These are phyloP conservation scores for Ctenopoma kingsleyae DNA, from an alignment of 2,797 vertebrate species.

Conservation along the genomic window DNA sequence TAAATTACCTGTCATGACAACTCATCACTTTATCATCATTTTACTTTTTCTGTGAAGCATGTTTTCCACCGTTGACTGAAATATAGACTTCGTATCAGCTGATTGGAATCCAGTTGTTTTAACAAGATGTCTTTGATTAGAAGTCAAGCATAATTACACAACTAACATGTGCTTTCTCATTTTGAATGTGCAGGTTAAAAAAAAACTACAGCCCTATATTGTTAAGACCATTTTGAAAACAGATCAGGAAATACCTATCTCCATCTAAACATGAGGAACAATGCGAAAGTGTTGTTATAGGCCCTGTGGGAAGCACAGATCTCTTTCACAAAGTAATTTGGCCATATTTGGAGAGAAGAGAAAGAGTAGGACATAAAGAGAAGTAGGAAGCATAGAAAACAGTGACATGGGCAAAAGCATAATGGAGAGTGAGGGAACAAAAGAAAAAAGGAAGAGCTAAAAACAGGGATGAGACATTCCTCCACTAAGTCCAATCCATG, in stretches of 20 bases:
- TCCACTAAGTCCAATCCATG: neutral
- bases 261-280: constrained; percentile 21
- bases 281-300: constrained; percentile 29
- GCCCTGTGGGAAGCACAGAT: constrained; percentile 14
- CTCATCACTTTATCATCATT: constrained; percentile 24
- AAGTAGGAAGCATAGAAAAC: neutral
- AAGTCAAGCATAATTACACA: constrained; percentile 23
- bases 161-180: neutral
- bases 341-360: constrained; percentile 51
- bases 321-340: constrained; percentile 21
- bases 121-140: constrained; percentile 38
- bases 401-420: neutral
- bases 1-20: constrained; percentile 40
- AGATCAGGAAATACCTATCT: constrained; percentile 7
- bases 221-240: constrained; percentile 13
- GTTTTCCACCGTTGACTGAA: constrained; percentile 32
- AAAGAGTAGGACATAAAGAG: constrained; percentile 21
- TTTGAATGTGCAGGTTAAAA: neutral
- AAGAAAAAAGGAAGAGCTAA: neutral
- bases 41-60: constrained; percentile 44
- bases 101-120: constrained; percentile 55
- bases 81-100: constrained; percentile 26
- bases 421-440: neutral
- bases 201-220: neutral
- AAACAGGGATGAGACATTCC: constrained; percentile 27